Evolutionary conservation across 2,888 invertebrate species (phyloP).

Genomic region (Eupithecia dodoneata): DNA sequence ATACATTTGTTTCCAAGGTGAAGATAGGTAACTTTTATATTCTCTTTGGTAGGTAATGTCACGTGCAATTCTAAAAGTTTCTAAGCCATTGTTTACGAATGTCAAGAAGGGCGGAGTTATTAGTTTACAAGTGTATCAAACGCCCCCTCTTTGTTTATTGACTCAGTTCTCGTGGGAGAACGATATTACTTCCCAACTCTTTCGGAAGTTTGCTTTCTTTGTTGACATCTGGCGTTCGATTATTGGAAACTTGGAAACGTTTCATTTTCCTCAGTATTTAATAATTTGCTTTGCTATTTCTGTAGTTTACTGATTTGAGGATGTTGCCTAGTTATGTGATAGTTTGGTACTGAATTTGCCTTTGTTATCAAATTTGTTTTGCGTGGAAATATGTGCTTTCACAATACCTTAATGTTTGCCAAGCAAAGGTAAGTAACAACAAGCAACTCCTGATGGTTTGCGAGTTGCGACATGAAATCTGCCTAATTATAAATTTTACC

Average conservation of each 20-base stretch:
- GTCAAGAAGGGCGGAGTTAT: constrained; percentile 71
- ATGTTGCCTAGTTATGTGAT: constrained; percentile 20
- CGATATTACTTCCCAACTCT: constrained; percentile 80
- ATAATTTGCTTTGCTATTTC: constrained; percentile 62
- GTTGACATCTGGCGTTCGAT: constrained; percentile 80
- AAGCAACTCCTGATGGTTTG: no score
- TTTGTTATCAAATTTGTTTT: not conserved
- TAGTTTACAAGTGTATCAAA: constrained; percentile 84
- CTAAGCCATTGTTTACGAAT: constrained; percentile 51
- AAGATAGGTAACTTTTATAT: not conserved
- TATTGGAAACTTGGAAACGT: constrained; percentile 71
- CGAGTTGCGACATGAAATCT: not conserved
- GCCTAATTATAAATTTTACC: not conserved
- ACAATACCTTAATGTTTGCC: not conserved
- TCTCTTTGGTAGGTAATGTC: not conserved
- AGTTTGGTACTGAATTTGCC: not conserved
- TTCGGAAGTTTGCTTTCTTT: constrained; percentile 81
- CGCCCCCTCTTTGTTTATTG: constrained; percentile 80
- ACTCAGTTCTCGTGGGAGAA: constrained; percentile 66
- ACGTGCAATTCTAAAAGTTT: constrained; percentile 23
- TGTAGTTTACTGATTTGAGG: constrained; percentile 45
- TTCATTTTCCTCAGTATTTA: constrained; percentile 60
- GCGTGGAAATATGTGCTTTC: not conserved
- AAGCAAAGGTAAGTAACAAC: not conserved
- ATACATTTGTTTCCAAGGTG: not conserved